Base-by-base conservation (phyloP, 2,113 vertebrate genomes). In the Chaenogobius annularis region DNA sequence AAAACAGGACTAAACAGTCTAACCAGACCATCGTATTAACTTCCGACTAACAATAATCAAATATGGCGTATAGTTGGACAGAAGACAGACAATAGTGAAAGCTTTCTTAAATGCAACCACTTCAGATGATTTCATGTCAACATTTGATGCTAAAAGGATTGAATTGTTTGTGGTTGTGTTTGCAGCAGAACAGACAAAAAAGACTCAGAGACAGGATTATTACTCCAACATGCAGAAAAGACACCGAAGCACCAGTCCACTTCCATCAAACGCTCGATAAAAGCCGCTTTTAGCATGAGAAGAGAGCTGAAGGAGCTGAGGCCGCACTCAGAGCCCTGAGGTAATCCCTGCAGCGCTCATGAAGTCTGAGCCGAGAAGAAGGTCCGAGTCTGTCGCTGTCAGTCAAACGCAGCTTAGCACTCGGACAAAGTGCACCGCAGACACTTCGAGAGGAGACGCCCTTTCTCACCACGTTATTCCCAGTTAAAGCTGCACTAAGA, bases 321-420 rank as follows among this genome's bases (percentile, higher is more conserved):
- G n/a, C 2, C n/a, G 66, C 54, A 66, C 56, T 63, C 63, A 79
- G 58, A 61, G 26, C 58, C 11, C 0, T 12, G 50, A 17, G 40
- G 72, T 50, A 46, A 73, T 78, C 74, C 20, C 46, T 1, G 17
- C 11, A 22, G 8, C 64, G 20, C 59, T 77, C 56, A 62, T 43
- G 71, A 77, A 62, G 72, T 75, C 70, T 56, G 75, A 50, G 48
- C 12, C 74, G 50, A 81, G 77, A 79, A 80, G 75, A 68, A 85
- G 80, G 70, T 26, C 79, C 47, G 73, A 58, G 52, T 22, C 85
- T 88, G 83, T 79, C 81, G 87, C 87, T 83, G 80, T 89, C 87
- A 87, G 73, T 90, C 85, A 87, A 77, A 70, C 72, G 23, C n/a
- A 7, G 54, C 54, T 81, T 43, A 35, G 7, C 71, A 59, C 73